Conservation (phyloP, 1,140 invertebrate genomes). For the Cotesia glomerata region DNA sequence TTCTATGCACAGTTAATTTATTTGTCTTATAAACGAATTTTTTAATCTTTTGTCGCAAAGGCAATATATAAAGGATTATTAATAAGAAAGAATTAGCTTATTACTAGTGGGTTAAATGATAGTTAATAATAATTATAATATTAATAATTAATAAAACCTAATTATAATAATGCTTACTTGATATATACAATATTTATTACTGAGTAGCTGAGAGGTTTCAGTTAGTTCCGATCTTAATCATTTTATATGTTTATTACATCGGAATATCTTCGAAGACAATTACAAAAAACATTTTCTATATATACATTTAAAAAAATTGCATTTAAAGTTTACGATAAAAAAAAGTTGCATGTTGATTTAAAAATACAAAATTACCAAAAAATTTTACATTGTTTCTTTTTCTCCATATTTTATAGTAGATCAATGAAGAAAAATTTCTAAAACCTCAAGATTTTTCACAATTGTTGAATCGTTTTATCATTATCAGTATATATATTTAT, state of each 20-base stretch:
- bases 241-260: background rate
- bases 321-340: conserved; percentile 29
- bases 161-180: conserved; percentile 50
- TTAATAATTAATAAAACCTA: conserved; percentile 48
- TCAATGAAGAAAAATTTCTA: conserved; percentile 5
- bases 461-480: conserved; percentile 36
- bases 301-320: conserved; percentile 32
- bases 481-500: too few relatives aligned
- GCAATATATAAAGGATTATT: conserved; percentile 40
- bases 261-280: conserved; percentile 13
- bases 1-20: conserved; percentile 29
- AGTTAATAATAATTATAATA: conserved; percentile 51
- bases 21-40: conserved; percentile 34
- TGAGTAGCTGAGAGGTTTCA: conserved; percentile 39
- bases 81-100: conserved; percentile 38
- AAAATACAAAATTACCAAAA: conserved; percentile 1
- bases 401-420: background rate
- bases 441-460: conserved; percentile 41
- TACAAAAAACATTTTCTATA: conserved; percentile 23
- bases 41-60: conserved; percentile 35
- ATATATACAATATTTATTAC: conserved; percentile 55
- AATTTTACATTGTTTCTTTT: background rate
- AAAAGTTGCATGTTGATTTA: conserved; percentile 17
- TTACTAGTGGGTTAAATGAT: conserved; percentile 39
- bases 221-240: conserved; percentile 8